Percentiles rank a stretch among this genome's conserved stretches.
Evolutionary conservation across 2,888 invertebrate species (phyloP).

Genomic region (Cryptus armator): DNA sequence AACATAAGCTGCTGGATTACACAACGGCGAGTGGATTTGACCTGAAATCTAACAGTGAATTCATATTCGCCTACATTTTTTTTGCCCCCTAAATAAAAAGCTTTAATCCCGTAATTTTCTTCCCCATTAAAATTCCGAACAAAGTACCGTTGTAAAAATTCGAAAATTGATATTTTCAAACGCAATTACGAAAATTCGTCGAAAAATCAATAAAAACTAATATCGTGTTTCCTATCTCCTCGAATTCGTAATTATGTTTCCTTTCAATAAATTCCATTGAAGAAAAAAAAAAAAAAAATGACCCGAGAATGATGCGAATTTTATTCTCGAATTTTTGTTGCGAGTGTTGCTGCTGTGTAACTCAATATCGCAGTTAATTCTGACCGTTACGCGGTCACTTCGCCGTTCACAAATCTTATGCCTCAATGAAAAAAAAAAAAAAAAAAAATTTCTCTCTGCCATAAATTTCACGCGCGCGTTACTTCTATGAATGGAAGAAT

Average conservation of each 20-base stretch:
- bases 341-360: constrained; percentile 44
- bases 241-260: constrained; percentile 48
- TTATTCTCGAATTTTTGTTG: background rate
- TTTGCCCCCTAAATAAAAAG: constrained; percentile 44
- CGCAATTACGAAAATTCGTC: constrained; percentile 38
- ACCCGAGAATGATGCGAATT: constrained; percentile 48
- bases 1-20: constrained; percentile 72
- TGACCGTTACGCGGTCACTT: constrained; percentile 48
- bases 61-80: constrained; percentile 42
- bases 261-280: constrained; percentile 36
- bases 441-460: background rate
- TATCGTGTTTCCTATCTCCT: constrained; percentile 54
- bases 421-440: constrained; percentile 27
- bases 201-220: constrained; percentile 29
- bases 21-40: constrained; percentile 59
- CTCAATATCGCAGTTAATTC: constrained; percentile 42
- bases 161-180: constrained; percentile 50
- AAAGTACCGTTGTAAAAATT: background rate
- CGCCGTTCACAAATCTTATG: constrained; percentile 14
- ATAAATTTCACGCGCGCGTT: constrained; percentile 75
- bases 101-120: constrained; percentile 27
- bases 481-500: constrained; percentile 43
- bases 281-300: constrained; percentile 3
- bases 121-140: background rate
- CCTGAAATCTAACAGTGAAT: constrained; percentile 47